Base-by-base conservation (phyloP, 2,888 invertebrate species). In the Bellardia bayeri region DNA sequence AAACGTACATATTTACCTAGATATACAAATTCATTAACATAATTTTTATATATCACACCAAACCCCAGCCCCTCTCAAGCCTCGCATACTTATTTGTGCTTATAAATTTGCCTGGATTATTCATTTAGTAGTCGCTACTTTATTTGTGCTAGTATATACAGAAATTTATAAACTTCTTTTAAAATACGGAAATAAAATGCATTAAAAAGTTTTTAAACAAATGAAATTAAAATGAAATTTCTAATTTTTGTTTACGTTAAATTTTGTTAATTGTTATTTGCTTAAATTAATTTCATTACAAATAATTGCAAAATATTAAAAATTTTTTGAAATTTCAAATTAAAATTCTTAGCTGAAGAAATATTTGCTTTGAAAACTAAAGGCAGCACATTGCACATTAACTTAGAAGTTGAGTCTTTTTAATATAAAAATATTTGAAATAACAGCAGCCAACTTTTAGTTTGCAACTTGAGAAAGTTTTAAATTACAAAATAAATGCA, bases 211-310 rank as follows among this genome's bases (percentile, higher is more conserved):
- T 81, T 14, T 33, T 2, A 54, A 72, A 14, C 56, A 74, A 66
- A 81, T 6, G 11, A 56, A 74, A 81, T 56, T 81, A 72, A 66
- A 74, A 56, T 56, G 30, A 66, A 81, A 81, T 74, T 81, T 74
- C n/a, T 33, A 64, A 64, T 45, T 72, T 72, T 45, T 45, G 16
- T 81, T 72, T 66, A 54, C 56, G 37, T 56, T 61, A 11, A 66
- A 33, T 74, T 69, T 74, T 61, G n/a, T 71, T 81, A 74, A 74
- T 81, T 81, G n/a, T 74, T 64, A 42, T 64, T 64, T 81, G 45
- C 56, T 74, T 64, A 64, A 64, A 56, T 56, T 42, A 72, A 72
- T 72, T 64, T 63, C 30, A 51, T 54, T 54, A 56, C 42, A 61
- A 80, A 37, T 68, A 56, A 79, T 69, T 37, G 56, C 45, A 79